phyloP scores from a whole-genome alignment of 2,888 invertebrate genomes.

The Lamproptera curius region DNA sequence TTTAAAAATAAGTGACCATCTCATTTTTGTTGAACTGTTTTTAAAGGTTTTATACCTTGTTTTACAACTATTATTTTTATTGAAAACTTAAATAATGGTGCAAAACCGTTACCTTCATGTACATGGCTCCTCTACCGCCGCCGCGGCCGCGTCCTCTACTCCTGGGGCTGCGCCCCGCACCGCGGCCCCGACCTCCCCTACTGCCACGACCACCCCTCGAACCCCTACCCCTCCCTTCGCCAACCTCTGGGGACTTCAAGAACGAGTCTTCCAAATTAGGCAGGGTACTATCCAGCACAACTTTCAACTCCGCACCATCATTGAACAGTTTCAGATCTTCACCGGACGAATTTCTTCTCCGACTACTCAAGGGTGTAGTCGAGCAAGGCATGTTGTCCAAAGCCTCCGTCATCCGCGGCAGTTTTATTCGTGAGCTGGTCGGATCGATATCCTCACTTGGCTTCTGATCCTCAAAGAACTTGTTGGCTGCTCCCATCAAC shows the following conservation, averaged over 20 bases:
- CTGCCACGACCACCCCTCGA: slow-evolving; percentile 31
- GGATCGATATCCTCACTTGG: slow-evolving; percentile 50
- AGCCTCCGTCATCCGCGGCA: slow-evolving; percentile 70
- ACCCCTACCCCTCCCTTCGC: slow-evolving; percentile 28
- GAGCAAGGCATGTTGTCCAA: slow-evolving; percentile 58
- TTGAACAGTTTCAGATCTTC: slow-evolving; percentile 39
- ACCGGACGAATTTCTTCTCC: slow-evolving; percentile 43
- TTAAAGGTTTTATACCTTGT: no score
- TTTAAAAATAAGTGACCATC: no score
- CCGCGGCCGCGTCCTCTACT: slow-evolving; percentile 59
- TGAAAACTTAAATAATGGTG: no score
- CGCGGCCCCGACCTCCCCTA: slow-evolving; percentile 37
- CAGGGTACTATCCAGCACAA: slow-evolving; percentile 33
- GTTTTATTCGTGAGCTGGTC: slow-evolving; percentile 64
- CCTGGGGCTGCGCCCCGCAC: slow-evolving; percentile 41
- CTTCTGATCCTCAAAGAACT: slow-evolving; percentile 33
- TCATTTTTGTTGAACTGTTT: no score
- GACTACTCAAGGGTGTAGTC: slow-evolving; percentile 57
- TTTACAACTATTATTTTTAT: no score
- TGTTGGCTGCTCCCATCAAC: slow-evolving; percentile 32
- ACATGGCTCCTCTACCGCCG: slow-evolving; percentile 57
- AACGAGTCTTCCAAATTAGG: slow-evolving; percentile 44
- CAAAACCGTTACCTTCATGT: slow-evolving; percentile 54
- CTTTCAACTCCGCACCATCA: slow-evolving; percentile 40
- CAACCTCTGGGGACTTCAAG: slow-evolving; percentile 43